Evolutionary conservation across 2,888 invertebrate species (phyloP).

Genomic region (Macrophya alboannulata): DNA sequence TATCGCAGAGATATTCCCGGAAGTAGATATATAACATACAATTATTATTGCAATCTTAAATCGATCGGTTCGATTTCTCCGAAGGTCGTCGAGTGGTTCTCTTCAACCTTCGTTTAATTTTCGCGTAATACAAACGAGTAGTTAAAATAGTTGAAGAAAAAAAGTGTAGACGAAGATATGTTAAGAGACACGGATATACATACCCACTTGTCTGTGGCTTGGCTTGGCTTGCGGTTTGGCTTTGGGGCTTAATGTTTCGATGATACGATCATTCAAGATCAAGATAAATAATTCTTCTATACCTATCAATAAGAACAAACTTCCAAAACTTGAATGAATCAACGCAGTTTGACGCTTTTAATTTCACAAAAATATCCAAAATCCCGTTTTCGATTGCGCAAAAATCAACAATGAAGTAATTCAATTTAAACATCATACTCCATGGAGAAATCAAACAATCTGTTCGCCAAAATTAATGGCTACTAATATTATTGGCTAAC

Average conservation of each 20-base stretch:
- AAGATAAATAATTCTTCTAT: not conserved
- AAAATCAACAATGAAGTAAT: not conserved
- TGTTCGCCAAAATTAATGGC: too few relatives aligned
- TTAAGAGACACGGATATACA: not conserved
- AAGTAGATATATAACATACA: too few relatives aligned
- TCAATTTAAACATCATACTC: not conserved
- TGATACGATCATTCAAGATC: not conserved
- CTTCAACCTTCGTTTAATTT: conserved; percentile 32
- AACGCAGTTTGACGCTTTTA: not conserved
- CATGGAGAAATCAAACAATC: not conserved
- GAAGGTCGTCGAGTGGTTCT: conserved; percentile 5
- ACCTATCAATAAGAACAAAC: not conserved
- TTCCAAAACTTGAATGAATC: not conserved
- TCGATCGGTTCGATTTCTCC: not conserved
- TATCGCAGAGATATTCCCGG: not conserved
- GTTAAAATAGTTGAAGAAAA: not conserved
- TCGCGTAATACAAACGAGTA: not conserved
- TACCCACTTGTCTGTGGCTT: conserved; percentile 16
- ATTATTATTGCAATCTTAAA: conserved; percentile 1
- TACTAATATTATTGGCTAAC: not conserved
- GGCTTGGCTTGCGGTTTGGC: not conserved
- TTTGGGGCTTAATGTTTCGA: not conserved
- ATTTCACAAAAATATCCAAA: not conserved
- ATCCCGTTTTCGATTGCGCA: not conserved
- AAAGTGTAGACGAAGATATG: not conserved